Percentiles rank a stretch among this genome's conserved stretches.
Evolutionary conservation across 2,113 vertebrate species (phyloP).

Genomic region (Motacilla alba): DNA sequence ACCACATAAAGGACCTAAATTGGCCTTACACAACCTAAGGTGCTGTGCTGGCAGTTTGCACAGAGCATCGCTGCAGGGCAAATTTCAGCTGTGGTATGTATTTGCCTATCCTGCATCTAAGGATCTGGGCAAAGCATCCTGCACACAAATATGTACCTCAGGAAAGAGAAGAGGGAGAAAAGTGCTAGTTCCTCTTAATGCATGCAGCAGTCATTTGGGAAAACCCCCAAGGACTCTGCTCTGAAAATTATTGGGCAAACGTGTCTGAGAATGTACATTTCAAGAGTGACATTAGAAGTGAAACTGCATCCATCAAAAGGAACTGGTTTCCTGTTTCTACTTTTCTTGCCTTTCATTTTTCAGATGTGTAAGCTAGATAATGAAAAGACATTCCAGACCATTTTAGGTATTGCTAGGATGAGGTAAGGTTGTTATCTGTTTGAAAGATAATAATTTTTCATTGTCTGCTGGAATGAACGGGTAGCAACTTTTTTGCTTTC

Average conservation of each 20-base stretch:
- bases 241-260: conserved; percentile 29
- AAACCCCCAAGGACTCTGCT: conserved; percentile 41
- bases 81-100: neutral
- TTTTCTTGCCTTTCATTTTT: conserved; percentile 45
- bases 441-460: conserved; percentile 51
- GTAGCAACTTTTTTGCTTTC: conserved; percentile 16
- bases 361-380: conserved; percentile 44
- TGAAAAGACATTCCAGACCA: conserved; percentile 50
- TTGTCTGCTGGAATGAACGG: conserved; percentile 12
- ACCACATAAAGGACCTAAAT: conserved; percentile 33
- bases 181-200: neutral
- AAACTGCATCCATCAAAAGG: conserved; percentile 46
- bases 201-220: conserved; percentile 32
- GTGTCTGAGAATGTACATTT: conserved; percentile 27
- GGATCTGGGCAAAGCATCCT: conserved; percentile 3
- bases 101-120: conserved; percentile 56
- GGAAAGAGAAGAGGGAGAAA: neutral
- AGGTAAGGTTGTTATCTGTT: conserved; percentile 39
- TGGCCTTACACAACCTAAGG: neutral
- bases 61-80: conserved; percentile 24
- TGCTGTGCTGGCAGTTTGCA: conserved; percentile 18
- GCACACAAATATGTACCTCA: neutral
- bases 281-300: neutral
- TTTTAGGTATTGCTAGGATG: conserved; percentile 34
- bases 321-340: conserved; percentile 31